phyloP scores from a whole-genome alignment of 2,888 invertebrate genomes.

The Eupithecia inturbata region DNA sequence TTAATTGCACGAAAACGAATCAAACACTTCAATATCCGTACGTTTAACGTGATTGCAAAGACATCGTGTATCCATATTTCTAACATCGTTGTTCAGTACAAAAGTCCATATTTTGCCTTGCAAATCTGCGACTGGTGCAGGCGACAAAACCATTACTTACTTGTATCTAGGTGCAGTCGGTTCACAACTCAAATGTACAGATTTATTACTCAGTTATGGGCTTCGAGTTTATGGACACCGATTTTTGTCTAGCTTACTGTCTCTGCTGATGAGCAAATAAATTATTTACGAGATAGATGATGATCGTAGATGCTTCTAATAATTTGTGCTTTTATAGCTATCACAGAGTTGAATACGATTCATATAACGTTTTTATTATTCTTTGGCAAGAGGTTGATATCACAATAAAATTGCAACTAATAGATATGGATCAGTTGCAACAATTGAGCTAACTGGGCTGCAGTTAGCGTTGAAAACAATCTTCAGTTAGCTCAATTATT shows the following conservation, averaged over 20 bases:
- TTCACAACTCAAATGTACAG: slow-evolving; percentile 2
- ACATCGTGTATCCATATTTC: slow-evolving; percentile 15
- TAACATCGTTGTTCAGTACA: slow-evolving; percentile 23
- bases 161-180: slow-evolving; percentile 41
- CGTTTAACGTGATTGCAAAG: no score
- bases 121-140: slow-evolving; percentile 43
- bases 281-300: no score
- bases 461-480: no score
- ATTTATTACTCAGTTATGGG: slow-evolving; percentile 2
- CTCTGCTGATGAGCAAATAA: background rate
- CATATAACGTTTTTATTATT: no score
- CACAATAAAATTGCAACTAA: no score
- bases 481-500: no score
- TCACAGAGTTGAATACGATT: no score
- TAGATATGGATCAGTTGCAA: no score
- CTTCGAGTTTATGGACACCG: background rate
- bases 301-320: no score
- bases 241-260: background rate
- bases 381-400: no score
- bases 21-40: background rate
- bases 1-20: background rate
- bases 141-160: slow-evolving; percentile 45
- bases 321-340: no score
- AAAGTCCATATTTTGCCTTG: slow-evolving; percentile 39
- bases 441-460: no score